Percentiles rank a stretch among this genome's conserved stretches.
These are phyloP conservation scores for Silvanus unidentatus DNA, from an alignment of 2,888 invertebrate species.

Conservation along the genomic window DNA sequence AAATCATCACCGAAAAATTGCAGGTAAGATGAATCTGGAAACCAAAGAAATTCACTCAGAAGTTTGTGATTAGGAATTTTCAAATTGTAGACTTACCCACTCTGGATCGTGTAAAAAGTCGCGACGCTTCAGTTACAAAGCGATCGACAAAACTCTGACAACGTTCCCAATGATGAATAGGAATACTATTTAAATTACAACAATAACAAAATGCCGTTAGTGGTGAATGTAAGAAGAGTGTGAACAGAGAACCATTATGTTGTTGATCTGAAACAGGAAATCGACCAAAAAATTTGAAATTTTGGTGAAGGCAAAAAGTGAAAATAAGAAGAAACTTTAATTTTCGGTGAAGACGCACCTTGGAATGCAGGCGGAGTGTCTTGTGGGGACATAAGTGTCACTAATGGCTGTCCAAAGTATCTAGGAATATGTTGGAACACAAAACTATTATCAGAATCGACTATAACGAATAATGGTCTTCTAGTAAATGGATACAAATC, in stretches of 20 bases:
- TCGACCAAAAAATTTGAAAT: conserved; percentile 1
- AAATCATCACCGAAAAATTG: conserved; percentile 95
- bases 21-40: conserved; percentile 61
- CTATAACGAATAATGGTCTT: conserved; percentile 85
- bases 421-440: conserved; percentile 84
- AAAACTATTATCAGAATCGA: conserved; percentile 93
- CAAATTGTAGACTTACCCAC: conserved; percentile 77
- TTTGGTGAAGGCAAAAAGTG: conserved; percentile 56
- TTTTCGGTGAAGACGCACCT: conserved; percentile 50
- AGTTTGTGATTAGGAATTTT: neutral
- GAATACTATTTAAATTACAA: conserved; percentile 80
- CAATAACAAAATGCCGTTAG: conserved; percentile 87
- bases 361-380: conserved; percentile 80
- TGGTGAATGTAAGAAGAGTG: conserved; percentile 91
- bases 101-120: conserved; percentile 73
- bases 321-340: conserved; percentile 43
- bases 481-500: conserved; percentile 90
- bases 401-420: conserved; percentile 88
- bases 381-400: conserved; percentile 89
- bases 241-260: conserved; percentile 88
- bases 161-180: conserved; percentile 84
- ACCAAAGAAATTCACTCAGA: neutral
- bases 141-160: conserved; percentile 82
- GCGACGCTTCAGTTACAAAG: conserved; percentile 83
- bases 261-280: conserved; percentile 60